A percentile compares a stretch with the other conserved stretches of the same genome.
phyloP scores from a whole-genome alignment of 2,113 vertebrate species.

The Melanerpes formicivorus region DNA sequence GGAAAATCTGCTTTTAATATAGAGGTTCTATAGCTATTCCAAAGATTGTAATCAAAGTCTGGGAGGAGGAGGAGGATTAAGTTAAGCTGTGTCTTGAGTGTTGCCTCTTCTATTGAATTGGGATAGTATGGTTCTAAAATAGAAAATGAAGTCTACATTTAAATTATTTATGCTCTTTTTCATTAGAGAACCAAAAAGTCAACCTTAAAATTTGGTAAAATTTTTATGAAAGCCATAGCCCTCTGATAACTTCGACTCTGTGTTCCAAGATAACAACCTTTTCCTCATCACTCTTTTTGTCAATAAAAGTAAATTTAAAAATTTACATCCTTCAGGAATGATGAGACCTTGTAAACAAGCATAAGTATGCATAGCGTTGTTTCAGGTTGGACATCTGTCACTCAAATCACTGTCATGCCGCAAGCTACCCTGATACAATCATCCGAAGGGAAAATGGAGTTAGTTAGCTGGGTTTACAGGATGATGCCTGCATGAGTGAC shows the following conservation, averaged over 20 bases:
- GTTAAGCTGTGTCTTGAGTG: constrained; percentile 31
- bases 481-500: constrained; percentile 67
- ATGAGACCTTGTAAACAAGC: constrained; percentile 57
- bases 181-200: constrained; percentile 73
- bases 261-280: constrained; percentile 26
- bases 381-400: constrained; percentile 50
- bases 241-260: constrained; percentile 53
- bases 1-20: constrained; percentile 16
- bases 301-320: constrained; percentile 72
- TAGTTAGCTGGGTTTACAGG: constrained; percentile 64
- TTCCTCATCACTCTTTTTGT: constrained; percentile 19
- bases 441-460: constrained; percentile 69
- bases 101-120: constrained; percentile 46
- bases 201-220: constrained; percentile 74
- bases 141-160: constrained; percentile 12
- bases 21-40: constrained; percentile 33
- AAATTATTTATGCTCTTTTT: constrained; percentile 75
- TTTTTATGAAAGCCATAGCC: constrained; percentile 72
- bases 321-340: constrained; percentile 65
- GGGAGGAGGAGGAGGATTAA: constrained; percentile 28
- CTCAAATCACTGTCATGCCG: constrained; percentile 66
- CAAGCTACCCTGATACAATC: constrained; percentile 60
- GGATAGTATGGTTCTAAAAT: constrained; percentile 22
- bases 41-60: constrained; percentile 50
- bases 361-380: constrained; percentile 45